phyloP scores from a whole-genome alignment of 2,113 vertebrate genomes.

The Apeltes quadracus region DNA sequence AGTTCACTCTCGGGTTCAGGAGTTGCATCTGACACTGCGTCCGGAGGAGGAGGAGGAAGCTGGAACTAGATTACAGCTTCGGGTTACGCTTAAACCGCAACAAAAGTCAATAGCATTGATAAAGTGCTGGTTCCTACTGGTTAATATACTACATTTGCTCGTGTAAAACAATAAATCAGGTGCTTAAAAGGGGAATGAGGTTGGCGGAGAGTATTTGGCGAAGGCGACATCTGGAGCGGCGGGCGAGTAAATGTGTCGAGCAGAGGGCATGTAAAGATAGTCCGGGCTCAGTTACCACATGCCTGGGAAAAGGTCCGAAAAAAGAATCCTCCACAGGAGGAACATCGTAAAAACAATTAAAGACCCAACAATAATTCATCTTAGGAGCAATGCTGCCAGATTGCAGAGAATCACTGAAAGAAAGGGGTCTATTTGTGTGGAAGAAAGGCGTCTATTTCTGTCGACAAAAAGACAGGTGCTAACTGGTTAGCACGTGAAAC shows the following conservation, averaged over 20 bases:
- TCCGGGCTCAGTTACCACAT: neutral
- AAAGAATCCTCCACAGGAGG: neutral
- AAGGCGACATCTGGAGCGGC: slow-evolving; percentile 9
- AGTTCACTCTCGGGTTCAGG: neutral
- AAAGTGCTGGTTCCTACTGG: neutral
- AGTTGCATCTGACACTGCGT: neutral
- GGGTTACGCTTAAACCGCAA: slow-evolving; percentile 9
- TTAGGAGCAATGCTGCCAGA: neutral
- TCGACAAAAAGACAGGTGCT: neutral
- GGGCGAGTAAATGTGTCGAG: slow-evolving; percentile 32
- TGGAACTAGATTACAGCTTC: neutral
- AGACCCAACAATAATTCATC: neutral
- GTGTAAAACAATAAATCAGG: slow-evolving; percentile 9
- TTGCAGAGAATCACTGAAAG: neutral
- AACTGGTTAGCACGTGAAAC: slow-evolving; percentile 4
- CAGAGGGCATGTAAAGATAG: slow-evolving; percentile 28
- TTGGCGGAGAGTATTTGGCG: slow-evolving; percentile 7
- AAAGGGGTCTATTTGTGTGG: neutral
- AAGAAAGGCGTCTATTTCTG: neutral
- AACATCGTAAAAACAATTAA: slow-evolving; percentile 1
- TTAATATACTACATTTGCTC: neutral
- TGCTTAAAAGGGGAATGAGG: neutral
- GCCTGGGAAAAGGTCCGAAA: neutral
- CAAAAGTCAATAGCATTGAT: neutral
- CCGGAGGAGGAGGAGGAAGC: slow-evolving; percentile 12